phyloP scores from a whole-genome alignment of 2,888 invertebrate genomes.

The Rhingia rostrata region DNA sequence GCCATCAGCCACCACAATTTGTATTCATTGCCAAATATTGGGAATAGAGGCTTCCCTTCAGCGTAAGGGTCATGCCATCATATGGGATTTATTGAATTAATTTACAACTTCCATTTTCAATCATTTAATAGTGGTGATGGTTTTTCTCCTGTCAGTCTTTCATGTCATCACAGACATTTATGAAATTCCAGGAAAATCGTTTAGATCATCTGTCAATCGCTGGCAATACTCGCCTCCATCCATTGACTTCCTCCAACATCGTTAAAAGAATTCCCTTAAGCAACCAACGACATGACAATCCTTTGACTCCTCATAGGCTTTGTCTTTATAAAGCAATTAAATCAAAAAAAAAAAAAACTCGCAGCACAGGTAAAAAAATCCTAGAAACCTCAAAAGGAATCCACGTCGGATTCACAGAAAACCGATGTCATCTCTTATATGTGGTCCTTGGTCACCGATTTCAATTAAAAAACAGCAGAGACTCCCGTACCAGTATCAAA shows the following conservation, averaged over 20 bases:
- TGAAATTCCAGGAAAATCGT: no score
- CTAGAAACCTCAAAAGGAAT: constrained; percentile 22
- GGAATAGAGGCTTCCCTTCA: no score
- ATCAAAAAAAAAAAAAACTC: constrained; percentile 27
- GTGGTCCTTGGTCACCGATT: constrained; percentile 47
- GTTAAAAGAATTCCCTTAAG: constrained; percentile 15
- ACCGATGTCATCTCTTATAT: constrained; percentile 31
- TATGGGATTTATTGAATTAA: no score
- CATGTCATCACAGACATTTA: no score
- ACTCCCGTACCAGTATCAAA: neutral
- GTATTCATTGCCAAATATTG: no score
- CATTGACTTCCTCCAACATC: constrained; percentile 22
- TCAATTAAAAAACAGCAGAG: constrained; percentile 63
- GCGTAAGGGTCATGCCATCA: no score
- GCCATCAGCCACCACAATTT: no score
- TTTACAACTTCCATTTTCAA: no score
- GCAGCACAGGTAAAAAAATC: constrained; percentile 9
- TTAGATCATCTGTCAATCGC: no score
- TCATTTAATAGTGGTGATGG: no score
- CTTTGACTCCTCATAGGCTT: constrained; percentile 23
- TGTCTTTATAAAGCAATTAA: constrained; percentile 48
- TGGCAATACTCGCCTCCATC: neutral
- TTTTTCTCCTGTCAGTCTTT: no score
- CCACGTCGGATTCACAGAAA: neutral
- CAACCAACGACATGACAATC: constrained; percentile 22